phyloP scores from a whole-genome alignment of 1,140 invertebrate species.

The Procambarus virginalis region DNA sequence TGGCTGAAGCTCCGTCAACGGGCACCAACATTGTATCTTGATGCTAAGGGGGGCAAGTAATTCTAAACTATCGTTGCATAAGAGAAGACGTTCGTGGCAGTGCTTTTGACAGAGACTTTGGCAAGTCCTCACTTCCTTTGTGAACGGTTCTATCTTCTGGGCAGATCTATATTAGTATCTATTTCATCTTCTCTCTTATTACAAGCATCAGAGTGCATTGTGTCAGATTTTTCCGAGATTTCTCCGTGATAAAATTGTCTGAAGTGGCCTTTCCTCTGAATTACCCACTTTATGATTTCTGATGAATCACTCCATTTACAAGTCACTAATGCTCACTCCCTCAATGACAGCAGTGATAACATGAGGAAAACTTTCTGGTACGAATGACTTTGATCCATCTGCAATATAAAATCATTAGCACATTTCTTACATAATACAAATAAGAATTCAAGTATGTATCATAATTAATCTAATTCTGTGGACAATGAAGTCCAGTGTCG shows the following conservation, averaged over 20 bases:
- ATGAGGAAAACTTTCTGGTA: background rate
- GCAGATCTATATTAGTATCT: too few species aligned
- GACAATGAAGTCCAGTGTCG: too few species aligned
- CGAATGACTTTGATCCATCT: background rate
- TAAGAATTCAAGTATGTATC: too few species aligned
- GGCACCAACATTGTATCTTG: background rate
- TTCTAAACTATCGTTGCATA: background rate
- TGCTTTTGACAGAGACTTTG: background rate
- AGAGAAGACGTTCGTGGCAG: background rate
- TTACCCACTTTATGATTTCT: background rate
- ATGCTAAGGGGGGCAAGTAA: background rate
- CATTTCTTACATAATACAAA: too few species aligned
- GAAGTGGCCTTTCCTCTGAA: background rate
- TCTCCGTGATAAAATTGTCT: too few species aligned
- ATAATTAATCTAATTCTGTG: too few species aligned
- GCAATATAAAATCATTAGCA: background rate
- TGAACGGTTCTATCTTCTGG: too few species aligned
- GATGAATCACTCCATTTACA: background rate
- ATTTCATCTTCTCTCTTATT: too few species aligned
- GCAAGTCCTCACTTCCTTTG: background rate
- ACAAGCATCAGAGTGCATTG: too few species aligned
- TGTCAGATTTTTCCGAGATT: too few species aligned
- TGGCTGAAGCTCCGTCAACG: background rate
- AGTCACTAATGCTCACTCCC: background rate
- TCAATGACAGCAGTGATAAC: background rate